These are phyloP conservation scores for Syngnathus rostellatus DNA, from an alignment of 2,797 vertebrate species.

Conservation along the genomic window DNA sequence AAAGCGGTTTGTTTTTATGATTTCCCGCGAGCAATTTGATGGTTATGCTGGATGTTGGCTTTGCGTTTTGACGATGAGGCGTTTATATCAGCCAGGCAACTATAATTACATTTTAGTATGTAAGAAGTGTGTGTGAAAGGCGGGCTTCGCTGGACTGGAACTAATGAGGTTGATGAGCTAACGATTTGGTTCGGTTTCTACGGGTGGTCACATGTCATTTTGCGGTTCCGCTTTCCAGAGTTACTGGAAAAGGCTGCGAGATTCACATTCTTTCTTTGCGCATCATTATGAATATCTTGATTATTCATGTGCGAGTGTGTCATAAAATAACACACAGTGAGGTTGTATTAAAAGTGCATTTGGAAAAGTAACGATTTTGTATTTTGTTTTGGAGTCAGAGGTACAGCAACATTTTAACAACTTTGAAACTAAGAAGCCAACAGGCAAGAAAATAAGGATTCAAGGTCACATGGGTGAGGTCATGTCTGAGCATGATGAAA, in stretches of 20 bases:
- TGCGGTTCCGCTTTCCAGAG: not conserved
- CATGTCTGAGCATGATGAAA: not conserved
- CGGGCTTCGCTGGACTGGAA: not conserved
- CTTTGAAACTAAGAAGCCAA: not conserved
- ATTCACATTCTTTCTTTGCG: not conserved
- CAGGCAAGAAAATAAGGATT: not conserved
- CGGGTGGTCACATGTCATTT: not conserved
- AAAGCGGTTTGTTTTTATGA: constrained; percentile 6
- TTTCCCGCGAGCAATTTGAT: not conserved
- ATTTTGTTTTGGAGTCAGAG: not conserved
- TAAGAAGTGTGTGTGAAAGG: not conserved
- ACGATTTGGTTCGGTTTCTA: not conserved
- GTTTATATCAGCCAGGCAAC: not conserved
- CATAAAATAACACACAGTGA: not conserved
- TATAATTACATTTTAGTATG: not conserved
- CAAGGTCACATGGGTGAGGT: not conserved
- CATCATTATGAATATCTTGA: not conserved
- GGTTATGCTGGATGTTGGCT: not conserved
- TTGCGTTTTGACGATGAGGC: not conserved
- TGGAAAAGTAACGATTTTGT: not conserved
- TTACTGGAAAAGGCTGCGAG: not conserved
- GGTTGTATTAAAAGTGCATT: not conserved
- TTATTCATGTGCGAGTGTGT: not conserved
- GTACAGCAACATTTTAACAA: not conserved
- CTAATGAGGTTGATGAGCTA: not conserved